Evolutionary conservation across 2,888 invertebrate species (phyloP), one percentile per base, ranked within the genome.

Genomic region (Leptura quadrifasciata): DNA sequence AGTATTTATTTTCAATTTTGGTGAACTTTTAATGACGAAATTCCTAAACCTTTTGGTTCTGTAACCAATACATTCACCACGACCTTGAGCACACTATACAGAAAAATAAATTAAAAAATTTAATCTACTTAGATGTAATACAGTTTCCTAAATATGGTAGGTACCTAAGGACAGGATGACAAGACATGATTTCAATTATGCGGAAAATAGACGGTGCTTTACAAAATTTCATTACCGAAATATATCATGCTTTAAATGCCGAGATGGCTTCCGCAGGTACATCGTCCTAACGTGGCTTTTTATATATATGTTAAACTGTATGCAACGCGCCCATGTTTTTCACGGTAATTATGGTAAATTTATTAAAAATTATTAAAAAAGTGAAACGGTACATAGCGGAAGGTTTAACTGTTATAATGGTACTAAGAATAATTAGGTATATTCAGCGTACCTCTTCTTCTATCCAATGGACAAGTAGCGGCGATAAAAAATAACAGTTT

Each of bases 141-240:
- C n/a, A 47, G 35, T n/a, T 47, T 47, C 4, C 47, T 47, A 47
- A 47, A 47, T 47, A 47, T 47, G 47, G 47, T n/a, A 15, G 47
- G n/a, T 47, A 15, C 47, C n/a, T n/a, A 6, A n/a, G n/a, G 2
- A 47, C n/a, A 5, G 47, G 5, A 47, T 47, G 47, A 47, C n/a
- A n/a, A n/a, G 47, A n/a, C 47, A 47, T n/a, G n/a, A 47, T 47
- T 47, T n/a, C 47, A 47, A n/a, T 47, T n/a, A 47, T 47, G 47
- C 47, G 47, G 47, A 47, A 47, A 47, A 47, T 47, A 15, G 47
- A 15, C n/a, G n/a, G 47, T 47, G 47, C 10, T 47, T 47, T n/a
- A 47, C n/a, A 47, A 47, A n/a, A 47, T 47, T 47, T 47, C 47
- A 47, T 47, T 47, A 47, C 47, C 3, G 47, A 47, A 47, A 47